These are phyloP conservation scores for Synchiropus splendidus DNA, from an alignment of 2,113 vertebrate genomes.

Conservation along the genomic window DNA sequence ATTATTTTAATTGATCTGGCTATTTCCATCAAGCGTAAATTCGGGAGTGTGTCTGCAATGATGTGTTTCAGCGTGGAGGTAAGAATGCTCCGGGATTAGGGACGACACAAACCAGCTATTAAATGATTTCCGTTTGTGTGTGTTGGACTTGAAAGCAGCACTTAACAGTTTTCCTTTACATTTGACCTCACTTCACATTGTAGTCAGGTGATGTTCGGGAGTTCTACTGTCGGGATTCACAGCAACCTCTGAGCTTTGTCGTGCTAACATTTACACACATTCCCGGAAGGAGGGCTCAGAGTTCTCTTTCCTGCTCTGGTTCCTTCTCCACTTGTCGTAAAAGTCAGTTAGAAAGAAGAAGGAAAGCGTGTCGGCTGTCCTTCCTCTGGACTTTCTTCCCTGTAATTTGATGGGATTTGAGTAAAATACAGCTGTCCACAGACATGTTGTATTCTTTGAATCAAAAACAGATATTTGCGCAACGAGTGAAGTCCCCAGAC, in stretches of 20 bases:
- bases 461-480: conserved; percentile 59
- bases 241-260: too few species aligned
- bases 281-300: too few species aligned
- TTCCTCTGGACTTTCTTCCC: conserved; percentile 32
- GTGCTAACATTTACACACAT: too few species aligned
- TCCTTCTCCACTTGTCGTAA: too few species aligned
- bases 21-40: conserved; percentile 48
- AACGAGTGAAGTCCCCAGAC: conserved; percentile 47
- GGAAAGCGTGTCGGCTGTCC: conserved; percentile 11
- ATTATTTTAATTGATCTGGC: conserved; percentile 57
- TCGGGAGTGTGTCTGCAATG: conserved; percentile 45
- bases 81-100: conserved; percentile 58
- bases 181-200: conserved; percentile 6
- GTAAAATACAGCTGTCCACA: conserved; percentile 49
- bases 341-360: too few species aligned
- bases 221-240: too few species aligned
- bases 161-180: conserved; percentile 25
- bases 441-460: conserved; percentile 44
- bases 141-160: conserved; percentile 27
- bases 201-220: not conserved
- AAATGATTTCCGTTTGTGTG: conserved; percentile 55
- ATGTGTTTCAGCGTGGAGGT: conserved; percentile 36
- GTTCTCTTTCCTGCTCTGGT: too few species aligned
- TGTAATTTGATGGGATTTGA: conserved; percentile 55
- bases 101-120: conserved; percentile 57